Conservation (phyloP, 2,888 invertebrate species). For the Rhingia campestris region DNA sequence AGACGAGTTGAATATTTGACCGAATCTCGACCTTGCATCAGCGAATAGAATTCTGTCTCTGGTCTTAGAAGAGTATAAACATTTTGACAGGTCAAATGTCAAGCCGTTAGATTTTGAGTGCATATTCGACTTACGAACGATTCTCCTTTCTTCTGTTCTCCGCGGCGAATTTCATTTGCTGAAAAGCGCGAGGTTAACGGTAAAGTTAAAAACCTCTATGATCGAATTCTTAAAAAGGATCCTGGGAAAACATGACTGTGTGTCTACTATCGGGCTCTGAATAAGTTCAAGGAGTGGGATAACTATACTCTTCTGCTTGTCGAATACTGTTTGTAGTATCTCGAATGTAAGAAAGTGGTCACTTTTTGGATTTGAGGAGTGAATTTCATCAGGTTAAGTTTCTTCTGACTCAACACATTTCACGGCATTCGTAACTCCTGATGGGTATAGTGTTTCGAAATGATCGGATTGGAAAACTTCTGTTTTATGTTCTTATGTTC, state of each 20-base stretch:
- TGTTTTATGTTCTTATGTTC: too few species aligned
- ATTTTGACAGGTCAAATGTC: not conserved
- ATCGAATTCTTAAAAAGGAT: too few species aligned
- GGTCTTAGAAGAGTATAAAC: too few species aligned
- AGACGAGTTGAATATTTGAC: too few species aligned
- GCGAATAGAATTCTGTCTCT: too few species aligned
- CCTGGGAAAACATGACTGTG: constrained; percentile 12
- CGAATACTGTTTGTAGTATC: constrained; percentile 10
- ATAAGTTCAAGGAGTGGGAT: not conserved
- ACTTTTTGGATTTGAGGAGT: constrained; percentile 1
- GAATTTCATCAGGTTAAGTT: constrained; percentile 3
- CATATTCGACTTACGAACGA: not conserved
- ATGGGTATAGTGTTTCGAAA: too few species aligned
- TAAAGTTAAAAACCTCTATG: not conserved
- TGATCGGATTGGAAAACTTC: too few species aligned
- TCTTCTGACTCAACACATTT: not conserved
- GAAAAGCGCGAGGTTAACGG: not conserved
- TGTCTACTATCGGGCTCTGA: constrained; percentile 1
- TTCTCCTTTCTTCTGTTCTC: not conserved
- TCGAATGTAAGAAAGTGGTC: not conserved
- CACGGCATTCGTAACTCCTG: constrained; percentile 8
- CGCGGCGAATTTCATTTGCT: not conserved
- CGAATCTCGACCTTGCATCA: too few species aligned
- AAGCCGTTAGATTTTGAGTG: constrained; percentile 8
- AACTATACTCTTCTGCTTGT: constrained; percentile 1